A percentile compares a stretch with the other conserved stretches of the same genome.
Evolutionary conservation across 2,888 invertebrate genomes (phyloP).

Genomic region (Nipponacmea schrenckii): DNA sequence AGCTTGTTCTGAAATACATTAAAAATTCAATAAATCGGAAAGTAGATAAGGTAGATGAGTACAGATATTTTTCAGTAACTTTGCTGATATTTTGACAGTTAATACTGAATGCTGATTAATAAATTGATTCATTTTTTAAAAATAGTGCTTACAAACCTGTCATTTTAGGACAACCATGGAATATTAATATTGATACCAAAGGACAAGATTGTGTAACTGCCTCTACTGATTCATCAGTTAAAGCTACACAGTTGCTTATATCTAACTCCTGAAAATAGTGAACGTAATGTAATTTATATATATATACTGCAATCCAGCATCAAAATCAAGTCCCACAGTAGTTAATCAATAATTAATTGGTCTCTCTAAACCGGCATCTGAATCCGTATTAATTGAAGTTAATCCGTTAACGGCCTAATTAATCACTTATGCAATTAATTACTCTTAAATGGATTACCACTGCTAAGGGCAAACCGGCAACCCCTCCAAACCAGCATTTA

Average conservation of each 20-base stretch:
- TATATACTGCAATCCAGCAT: background rate
- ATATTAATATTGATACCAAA: conserved; percentile 55
- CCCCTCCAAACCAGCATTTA: too few relatives aligned
- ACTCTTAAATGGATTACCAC: too few relatives aligned
- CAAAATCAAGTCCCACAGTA: too few relatives aligned
- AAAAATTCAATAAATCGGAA: background rate
- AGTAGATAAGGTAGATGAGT: too few relatives aligned
- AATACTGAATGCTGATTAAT: too few relatives aligned
- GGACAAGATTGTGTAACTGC: conserved; percentile 59
- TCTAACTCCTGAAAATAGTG: conserved; percentile 51
- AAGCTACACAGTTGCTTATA: conserved; percentile 52
- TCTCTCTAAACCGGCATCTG: too few relatives aligned
- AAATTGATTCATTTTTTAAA: too few relatives aligned
- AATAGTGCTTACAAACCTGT: conserved; percentile 52
- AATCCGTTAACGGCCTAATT: background rate
- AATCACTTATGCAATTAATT: background rate
- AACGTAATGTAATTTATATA: conserved; percentile 30
- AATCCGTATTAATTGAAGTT: background rate
- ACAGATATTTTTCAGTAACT: too few relatives aligned
- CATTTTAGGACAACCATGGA: conserved; percentile 65
- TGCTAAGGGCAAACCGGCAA: too few relatives aligned
- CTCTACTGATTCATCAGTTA: conserved; percentile 64
- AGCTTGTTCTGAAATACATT: conserved; percentile 51
- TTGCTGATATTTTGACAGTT: too few relatives aligned
- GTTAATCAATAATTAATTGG: too few relatives aligned